Conservation (phyloP, 2,113 vertebrate genomes). For the Collichthys lucidus region DNA sequence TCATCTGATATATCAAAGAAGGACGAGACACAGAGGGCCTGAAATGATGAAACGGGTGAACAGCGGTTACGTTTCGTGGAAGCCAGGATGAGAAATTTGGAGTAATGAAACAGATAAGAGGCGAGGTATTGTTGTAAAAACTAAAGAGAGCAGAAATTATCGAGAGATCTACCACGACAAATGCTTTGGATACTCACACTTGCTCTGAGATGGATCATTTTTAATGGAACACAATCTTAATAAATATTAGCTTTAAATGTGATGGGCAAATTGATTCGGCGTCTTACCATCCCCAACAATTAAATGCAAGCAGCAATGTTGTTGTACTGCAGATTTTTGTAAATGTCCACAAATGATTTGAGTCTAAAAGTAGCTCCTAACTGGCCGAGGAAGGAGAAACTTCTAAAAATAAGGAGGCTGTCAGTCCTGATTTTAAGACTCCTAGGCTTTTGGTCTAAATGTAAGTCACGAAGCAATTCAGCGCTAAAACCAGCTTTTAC, state of each 20-base stretch:
- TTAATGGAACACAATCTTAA: neutral
- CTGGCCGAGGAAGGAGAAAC: no score
- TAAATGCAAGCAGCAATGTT: no score
- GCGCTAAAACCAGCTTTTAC: no score
- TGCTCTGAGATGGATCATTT: neutral
- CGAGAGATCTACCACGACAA: neutral
- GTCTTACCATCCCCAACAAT: no score
- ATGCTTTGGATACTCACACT: neutral
- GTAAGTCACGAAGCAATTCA: no score
- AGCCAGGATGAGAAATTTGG: conserved; percentile 36
- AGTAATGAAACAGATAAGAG: conserved; percentile 37
- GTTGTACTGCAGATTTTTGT: no score
- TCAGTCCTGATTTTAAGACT: no score
- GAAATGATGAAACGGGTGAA: conserved; percentile 21
- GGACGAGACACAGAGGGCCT: neutral
- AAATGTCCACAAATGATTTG: no score
- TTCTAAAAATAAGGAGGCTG: no score
- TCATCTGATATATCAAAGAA: conserved; percentile 42
- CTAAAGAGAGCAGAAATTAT: conserved; percentile 15
- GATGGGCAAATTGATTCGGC: neutral
- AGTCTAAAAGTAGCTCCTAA: no score
- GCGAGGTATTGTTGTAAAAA: conserved; percentile 28
- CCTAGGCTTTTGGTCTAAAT: no score
- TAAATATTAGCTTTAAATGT: neutral
- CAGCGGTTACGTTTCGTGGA: conserved; percentile 11